Base-by-base conservation (phyloP, 1,140 invertebrate species). In the Bombyx mandarina region DNA sequence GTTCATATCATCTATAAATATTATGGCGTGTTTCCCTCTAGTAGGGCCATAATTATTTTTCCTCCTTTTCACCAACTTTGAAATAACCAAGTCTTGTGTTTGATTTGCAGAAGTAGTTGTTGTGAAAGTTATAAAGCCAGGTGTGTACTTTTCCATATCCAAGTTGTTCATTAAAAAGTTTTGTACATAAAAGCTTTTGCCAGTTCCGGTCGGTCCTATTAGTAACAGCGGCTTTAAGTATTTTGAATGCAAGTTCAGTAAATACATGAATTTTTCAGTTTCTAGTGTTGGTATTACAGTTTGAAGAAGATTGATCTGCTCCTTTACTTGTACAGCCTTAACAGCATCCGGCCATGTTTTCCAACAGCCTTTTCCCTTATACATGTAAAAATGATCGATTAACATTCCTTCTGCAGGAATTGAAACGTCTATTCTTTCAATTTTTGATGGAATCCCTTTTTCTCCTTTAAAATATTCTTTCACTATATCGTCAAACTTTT, bases 1-100 rank as follows among this genome's bases (percentile, higher is more conserved):
- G 75, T 97, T 97, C 75, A 98, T 90, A 80, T 99, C 97, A 79
- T 99, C 97, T 47, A 98, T 92, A 83, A 98, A 98, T 45, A 97
- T 92, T 35, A 98, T 90, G 51, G 91, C 91, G 57, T 89, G 90
- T 74, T 94, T 94, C 6, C 92, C 94, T 65, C 91, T 90, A 3
- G 93, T 91, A 3, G 96, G 94, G 0, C 95, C 95, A 82, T 93
- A 98, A 54, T 93, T 91, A 58, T 94, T 93, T 73, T 93, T 93
- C 63, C 93, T 91, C 71, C 91, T 89, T 83, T 96, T 97, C 54
- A 93, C 91, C 56, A 97, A 78, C 79, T 97, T 97, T 0, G 94
- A 94, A 67, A 98, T 90, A 44, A 98, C 91, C 59, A 97, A 89
- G 50, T 97, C 95, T 86, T 98, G 96, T 1, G 94, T 94, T 88